phyloP scores from a whole-genome alignment of 2,113 vertebrate species.

The Puntigrus tetrazona region DNA sequence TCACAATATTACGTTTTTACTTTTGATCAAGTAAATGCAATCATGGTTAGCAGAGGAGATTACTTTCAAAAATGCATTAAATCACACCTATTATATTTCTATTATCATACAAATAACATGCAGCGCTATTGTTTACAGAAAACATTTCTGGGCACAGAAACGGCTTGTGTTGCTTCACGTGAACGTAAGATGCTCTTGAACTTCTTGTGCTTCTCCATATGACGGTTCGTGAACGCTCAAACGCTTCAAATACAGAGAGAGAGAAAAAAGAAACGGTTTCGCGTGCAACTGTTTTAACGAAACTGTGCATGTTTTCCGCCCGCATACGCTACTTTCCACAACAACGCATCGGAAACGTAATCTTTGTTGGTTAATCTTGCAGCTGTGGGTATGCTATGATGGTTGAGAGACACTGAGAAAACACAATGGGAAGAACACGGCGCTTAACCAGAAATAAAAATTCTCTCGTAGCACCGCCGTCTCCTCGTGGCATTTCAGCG shows the following conservation, averaged over 20 bases:
- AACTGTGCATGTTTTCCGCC: neutral
- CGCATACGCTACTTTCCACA: neutral
- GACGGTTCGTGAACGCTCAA: neutral
- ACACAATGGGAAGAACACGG: conserved; percentile 44
- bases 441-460: conserved; percentile 56
- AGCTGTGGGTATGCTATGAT: conserved; percentile 3
- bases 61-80: neutral
- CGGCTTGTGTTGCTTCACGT: neutral
- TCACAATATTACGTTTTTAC: neutral
- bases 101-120: neutral
- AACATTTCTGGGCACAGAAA: neutral
- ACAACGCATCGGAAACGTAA: neutral
- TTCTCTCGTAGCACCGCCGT: conserved; percentile 39
- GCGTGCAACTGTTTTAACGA: neutral
- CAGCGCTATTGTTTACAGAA: neutral
- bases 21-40: neutral
- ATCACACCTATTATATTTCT: neutral
- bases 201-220: neutral
- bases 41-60: neutral
- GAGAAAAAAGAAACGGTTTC: neutral
- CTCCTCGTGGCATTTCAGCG: conserved; percentile 49
- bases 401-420: neutral
- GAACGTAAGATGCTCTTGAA: neutral
- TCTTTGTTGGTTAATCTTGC: neutral
- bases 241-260: neutral